A percentile compares a stretch with the other conserved stretches of the same genome.
Conservation (phyloP, 2,888 invertebrate species). For the Cataglyphis altisquamis region DNA sequence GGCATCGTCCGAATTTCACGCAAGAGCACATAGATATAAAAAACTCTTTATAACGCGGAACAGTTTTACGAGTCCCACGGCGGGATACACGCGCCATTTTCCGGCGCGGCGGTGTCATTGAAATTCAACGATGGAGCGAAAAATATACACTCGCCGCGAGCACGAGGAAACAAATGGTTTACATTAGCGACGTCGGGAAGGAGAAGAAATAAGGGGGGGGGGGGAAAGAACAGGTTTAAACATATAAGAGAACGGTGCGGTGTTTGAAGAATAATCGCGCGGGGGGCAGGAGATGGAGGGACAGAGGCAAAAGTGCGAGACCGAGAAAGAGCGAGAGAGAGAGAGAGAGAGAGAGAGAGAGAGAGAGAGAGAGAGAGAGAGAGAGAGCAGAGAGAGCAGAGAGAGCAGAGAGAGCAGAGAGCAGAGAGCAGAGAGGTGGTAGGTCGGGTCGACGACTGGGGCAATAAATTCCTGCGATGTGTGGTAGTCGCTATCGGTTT, state of each 20-base stretch:
- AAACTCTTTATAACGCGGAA: slow-evolving; percentile 40
- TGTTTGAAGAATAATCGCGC: slow-evolving; percentile 50
- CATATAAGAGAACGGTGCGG: slow-evolving; percentile 38
- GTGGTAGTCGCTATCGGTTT: slow-evolving; percentile 43
- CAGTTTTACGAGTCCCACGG: slow-evolving; percentile 51
- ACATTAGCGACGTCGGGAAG: slow-evolving; percentile 49
- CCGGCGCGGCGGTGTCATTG: slow-evolving; percentile 30
- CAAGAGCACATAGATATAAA: not conserved
- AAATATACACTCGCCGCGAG: slow-evolving; percentile 53
- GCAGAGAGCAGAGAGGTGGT: not conserved
- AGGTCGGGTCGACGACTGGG: slow-evolving; percentile 40
- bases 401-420: no score
- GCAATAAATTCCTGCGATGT: slow-evolving; percentile 38
- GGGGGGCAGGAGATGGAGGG: not conserved
- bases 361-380: not conserved
- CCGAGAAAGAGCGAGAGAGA: not conserved
- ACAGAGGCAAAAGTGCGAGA: not conserved
- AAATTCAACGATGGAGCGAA: slow-evolving; percentile 55
- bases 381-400: not conserved
- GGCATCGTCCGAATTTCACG: slow-evolving; percentile 48
- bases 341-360: not conserved
- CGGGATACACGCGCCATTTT: not conserved
- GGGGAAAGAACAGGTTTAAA: slow-evolving; percentile 25
- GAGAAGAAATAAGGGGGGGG: not conserved
- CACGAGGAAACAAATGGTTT: slow-evolving; percentile 52